phyloP scores from a whole-genome alignment of 2,113 vertebrate genomes.

The Montifringilla adamsi region DNA sequence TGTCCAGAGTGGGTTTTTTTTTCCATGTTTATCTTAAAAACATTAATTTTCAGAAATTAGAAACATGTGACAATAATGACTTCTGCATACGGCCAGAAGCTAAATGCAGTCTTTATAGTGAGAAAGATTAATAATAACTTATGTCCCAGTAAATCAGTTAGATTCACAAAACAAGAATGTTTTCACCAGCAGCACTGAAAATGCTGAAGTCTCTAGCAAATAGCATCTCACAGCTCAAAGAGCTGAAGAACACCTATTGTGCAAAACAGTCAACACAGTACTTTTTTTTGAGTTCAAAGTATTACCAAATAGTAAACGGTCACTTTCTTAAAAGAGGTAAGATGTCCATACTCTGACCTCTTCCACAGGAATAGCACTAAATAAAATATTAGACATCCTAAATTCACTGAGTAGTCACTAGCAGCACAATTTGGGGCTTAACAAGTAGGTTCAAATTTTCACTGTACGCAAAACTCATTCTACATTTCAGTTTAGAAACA shows the following conservation, averaged over 20 bases:
- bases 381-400: neutral
- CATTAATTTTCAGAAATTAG: slow-evolving; percentile 67
- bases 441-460: neutral
- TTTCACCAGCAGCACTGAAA: neutral
- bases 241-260: neutral
- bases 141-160: slow-evolving; percentile 1
- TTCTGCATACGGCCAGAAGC: slow-evolving; percentile 52
- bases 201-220: neutral
- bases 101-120: slow-evolving; percentile 24
- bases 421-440: neutral
- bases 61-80: slow-evolving; percentile 61
- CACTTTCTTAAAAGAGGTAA: neutral
- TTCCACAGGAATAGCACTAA: neutral
- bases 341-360: neutral
- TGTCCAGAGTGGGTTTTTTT: slow-evolving; percentile 46
- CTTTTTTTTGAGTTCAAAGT: neutral
- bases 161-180: neutral
- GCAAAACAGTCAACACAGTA: neutral
- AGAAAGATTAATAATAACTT: slow-evolving; percentile 38
- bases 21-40: slow-evolving; percentile 62
- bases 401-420: neutral
- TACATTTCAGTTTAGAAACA: neutral
- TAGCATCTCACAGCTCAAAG: neutral
- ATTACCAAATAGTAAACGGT: neutral
- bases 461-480: neutral